Conservation (phyloP, 2,888 invertebrate genomes). For the Calameuta pallipes region DNA sequence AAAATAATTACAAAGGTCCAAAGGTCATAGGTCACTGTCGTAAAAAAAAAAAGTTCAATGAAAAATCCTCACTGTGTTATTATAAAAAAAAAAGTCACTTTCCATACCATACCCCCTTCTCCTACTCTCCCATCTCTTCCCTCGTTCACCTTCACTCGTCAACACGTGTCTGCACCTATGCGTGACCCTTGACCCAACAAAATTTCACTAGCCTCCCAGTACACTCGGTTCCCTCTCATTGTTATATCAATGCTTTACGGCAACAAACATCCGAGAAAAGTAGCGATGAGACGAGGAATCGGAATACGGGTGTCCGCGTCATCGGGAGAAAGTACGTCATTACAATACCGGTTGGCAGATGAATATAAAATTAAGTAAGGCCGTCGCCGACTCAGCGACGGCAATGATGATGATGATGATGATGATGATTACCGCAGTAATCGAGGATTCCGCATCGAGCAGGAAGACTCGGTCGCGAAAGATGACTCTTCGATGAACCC, state of each 20-base stretch:
- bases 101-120: no score
- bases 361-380: slow-evolving; percentile 42
- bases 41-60: background rate
- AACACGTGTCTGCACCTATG: background rate
- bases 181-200: background rate
- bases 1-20: no score
- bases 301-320: background rate
- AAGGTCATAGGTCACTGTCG: no score
- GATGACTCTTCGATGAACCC: background rate
- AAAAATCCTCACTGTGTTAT: background rate
- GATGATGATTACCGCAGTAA: background rate
- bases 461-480: background rate
- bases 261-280: background rate
- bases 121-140: no score
- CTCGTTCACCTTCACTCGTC: background rate
- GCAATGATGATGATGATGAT: no score
- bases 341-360: slow-evolving; percentile 45
- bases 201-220: background rate
- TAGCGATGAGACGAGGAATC: background rate
- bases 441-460: no score
- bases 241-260: background rate
- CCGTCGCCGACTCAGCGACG: background rate
- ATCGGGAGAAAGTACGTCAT: slow-evolving; percentile 50
- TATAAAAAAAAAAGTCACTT: background rate
- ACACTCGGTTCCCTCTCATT: background rate